phyloP scores from a whole-genome alignment of 2,888 invertebrate genomes.

The Vannuccia rotundouncinata region DNA sequence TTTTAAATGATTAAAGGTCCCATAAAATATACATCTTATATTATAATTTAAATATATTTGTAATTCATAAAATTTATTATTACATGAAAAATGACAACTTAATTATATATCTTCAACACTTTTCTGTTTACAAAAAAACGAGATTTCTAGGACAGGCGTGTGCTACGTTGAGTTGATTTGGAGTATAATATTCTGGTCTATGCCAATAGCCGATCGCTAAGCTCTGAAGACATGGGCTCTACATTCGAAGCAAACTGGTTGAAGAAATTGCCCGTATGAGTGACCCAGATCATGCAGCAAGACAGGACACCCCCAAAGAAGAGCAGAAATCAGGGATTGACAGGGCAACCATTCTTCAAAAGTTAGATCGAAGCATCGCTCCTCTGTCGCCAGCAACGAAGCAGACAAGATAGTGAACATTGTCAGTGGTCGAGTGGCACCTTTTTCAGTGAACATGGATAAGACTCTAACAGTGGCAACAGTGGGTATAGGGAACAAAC shows the following conservation, averaged over 20 bases:
- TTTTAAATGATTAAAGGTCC: too few relatives aligned
- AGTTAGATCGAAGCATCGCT: conserved; percentile 11
- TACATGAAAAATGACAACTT: too few relatives aligned
- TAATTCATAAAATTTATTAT: too few relatives aligned
- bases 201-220: too few relatives aligned
- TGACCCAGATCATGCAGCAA: conserved; percentile 26
- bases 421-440: conserved; percentile 26
- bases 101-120: too few relatives aligned
- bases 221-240: conserved; percentile 13
- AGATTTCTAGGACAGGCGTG: too few relatives aligned
- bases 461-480: too few relatives aligned
- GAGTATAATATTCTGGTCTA: too few relatives aligned
- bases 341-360: conserved; percentile 23
- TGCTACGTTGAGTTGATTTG: too few relatives aligned
- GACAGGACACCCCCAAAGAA: neutral
- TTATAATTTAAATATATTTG: too few relatives aligned
- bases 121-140: too few relatives aligned
- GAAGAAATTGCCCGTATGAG: conserved; percentile 18
- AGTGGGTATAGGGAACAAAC: conserved; percentile 1
- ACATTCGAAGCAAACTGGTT: conserved; percentile 18
- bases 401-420: conserved; percentile 22
- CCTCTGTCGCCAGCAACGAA: conserved; percentile 15
- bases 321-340: conserved; percentile 24
- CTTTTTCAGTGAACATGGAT: conserved; percentile 22
- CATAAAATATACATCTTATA: too few relatives aligned